Evolutionary conservation across 2,113 vertebrate genomes (phyloP).

Genomic region (Mormoops blainvillei): DNA sequence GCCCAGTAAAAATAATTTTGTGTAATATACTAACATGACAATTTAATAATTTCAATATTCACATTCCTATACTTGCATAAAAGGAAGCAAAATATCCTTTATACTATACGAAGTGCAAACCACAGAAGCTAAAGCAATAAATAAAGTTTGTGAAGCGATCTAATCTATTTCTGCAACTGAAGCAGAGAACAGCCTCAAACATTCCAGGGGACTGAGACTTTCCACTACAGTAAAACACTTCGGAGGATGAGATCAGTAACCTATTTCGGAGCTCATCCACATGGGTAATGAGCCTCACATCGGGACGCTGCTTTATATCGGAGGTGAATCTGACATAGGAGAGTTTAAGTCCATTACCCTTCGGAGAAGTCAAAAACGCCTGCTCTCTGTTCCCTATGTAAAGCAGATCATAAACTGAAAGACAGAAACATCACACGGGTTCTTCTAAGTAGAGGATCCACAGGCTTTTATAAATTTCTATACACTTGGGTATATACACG

Average conservation of each 20-base stretch:
- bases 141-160: neutral
- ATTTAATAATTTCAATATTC: conserved; percentile 24
- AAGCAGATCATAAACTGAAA: conserved; percentile 23
- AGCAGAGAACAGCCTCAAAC: neutral
- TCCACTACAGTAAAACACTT: neutral
- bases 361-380: neutral
- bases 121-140: neutral
- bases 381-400: conserved; percentile 17
- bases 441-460: neutral
- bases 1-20: neutral
- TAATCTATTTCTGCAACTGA: neutral
- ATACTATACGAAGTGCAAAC: neutral
- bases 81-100: neutral
- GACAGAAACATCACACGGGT: neutral
- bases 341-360: neutral
- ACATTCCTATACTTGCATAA: neutral
- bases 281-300: conserved; percentile 40
- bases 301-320: conserved; percentile 1
- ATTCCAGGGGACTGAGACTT: neutral
- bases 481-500: neutral
- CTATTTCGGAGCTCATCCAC: neutral
- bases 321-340: neutral
- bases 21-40: neutral
- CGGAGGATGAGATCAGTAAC: conserved; percentile 29
- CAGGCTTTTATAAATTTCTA: neutral